Evolutionary conservation across 2,113 vertebrate genomes (phyloP), one percentile per base, ranked within the genome.

Genomic region (human (Homo sapiens)): DNA sequence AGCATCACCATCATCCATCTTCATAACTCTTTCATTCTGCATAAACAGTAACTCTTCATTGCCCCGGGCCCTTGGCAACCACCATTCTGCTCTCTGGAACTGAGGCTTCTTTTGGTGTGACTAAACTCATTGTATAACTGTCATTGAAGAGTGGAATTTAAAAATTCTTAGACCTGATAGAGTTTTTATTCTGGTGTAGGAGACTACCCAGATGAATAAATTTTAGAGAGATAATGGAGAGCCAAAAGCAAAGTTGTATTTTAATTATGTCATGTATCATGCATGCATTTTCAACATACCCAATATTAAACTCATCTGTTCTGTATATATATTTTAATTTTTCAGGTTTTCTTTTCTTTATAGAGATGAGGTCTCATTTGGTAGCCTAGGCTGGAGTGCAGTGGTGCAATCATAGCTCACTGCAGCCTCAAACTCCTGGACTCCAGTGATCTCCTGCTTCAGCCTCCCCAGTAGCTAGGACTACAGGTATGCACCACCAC

Each of bases 301-400:
- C 76, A 22, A 18, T 82, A 78, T 40, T 30, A 97, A 97, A 76
- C 76, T 70, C 55, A 64, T 30, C n/a, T 78, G 25, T n/a, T 66
- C 75, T 17, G 14, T 79, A 10, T 79, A 35, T 48, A n/a, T 32
- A 50, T 61, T 95, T 72, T 75, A 12, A 61, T 70, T 78, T 93
- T 89, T 86, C 17, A 84, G 4, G 20, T 72, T 76, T 89, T 83
- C 35, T 78, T 45, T 25, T 64, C 27, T 30, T 64, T 64, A 30
- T 30, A 64, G 27, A 13, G 61, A 64, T 64, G 27, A 64, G 12
- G 27, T 30, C 61, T 64, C 10, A 64, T 25, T 64, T 64, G 59
- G 25, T 61, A 64, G 61, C 61, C 27, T 64, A 64, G 61, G 61
- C 61, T 64, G 12, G 27, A 64, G 61, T 64, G 27, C 61, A 30